Conservation (phyloP, 2,797 vertebrate genomes). For the Danionella dracula region DNA sequence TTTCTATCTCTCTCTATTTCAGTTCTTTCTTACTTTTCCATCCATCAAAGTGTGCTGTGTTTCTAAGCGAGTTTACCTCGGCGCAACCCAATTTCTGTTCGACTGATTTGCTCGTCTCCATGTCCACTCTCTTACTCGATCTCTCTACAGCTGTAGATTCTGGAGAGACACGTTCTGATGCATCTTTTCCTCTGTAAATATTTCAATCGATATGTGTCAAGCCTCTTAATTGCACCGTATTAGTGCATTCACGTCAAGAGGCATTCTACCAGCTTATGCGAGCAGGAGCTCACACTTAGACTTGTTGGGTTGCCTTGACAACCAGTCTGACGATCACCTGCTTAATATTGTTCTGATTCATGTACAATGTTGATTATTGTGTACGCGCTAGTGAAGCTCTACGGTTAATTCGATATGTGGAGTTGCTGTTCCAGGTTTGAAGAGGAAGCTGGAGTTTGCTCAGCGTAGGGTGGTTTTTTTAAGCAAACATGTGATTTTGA, state of each 20-base stretch:
- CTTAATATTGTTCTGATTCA: conserved; percentile 29
- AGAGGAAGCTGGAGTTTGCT: conserved; percentile 2
- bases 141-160: conserved; percentile 25
- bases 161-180: conserved; percentile 22
- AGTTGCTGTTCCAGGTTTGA: conserved; percentile 6
- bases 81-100: not conserved
- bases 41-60: not conserved
- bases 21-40: not conserved
- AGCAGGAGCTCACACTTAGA: conserved; percentile 12
- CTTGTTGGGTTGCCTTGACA: conserved; percentile 27
- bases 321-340: conserved; percentile 36
- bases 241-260: conserved; percentile 38
- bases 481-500: conserved; percentile 1
- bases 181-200: conserved; percentile 44
- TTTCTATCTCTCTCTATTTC: conserved; percentile 43
- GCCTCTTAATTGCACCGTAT: conserved; percentile 42
- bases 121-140: not conserved
- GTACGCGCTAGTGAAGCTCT: conserved; percentile 30
- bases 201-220: not conserved
- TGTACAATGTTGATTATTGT: conserved; percentile 30
- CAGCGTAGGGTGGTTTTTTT: not conserved
- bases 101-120: not conserved
- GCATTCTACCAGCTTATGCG: conserved; percentile 28
- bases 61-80: conserved; percentile 2
- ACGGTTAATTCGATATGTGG: conserved; percentile 25